Percentiles rank a stretch among this genome's conserved stretches.
These are phyloP conservation scores for Acanthisitta chloris DNA, from an alignment of 2,113 vertebrate species.

Conservation along the genomic window DNA sequence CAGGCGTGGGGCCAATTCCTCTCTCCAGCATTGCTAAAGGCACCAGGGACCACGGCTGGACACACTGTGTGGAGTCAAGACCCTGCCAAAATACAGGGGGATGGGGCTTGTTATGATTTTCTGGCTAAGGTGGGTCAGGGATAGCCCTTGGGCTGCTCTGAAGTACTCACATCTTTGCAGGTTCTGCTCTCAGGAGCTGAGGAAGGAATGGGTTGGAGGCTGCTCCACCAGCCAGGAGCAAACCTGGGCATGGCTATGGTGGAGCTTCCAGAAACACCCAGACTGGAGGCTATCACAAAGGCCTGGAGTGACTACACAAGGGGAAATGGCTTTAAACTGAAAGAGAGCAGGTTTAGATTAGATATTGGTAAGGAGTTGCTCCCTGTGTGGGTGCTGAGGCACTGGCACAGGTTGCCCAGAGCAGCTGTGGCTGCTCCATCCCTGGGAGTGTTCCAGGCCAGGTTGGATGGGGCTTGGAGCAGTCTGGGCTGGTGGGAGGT, in stretches of 20 bases:
- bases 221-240: not conserved
- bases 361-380: not conserved
- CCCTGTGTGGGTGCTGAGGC: not conserved
- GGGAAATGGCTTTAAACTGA: not conserved
- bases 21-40: not conserved
- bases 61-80: not conserved
- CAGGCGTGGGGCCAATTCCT: not conserved
- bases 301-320: not conserved
- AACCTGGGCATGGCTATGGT: accelerated
- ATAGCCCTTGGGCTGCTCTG: not conserved
- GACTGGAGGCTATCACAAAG: not conserved
- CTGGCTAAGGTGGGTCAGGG: not conserved
- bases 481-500: not conserved
- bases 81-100: not conserved
- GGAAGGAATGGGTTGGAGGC: not conserved
- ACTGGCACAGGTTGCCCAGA: not conserved
- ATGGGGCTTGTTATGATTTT: not conserved
- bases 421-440: not conserved
- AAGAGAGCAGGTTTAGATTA: not conserved
- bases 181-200: not conserved
- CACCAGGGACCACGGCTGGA: accelerated
- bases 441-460: not conserved
- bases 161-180: not conserved
- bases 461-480: not conserved
- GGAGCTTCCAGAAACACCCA: not conserved